Evolutionary conservation across 2,888 invertebrate species (phyloP).

Genomic region (Quadriops clusia): DNA sequence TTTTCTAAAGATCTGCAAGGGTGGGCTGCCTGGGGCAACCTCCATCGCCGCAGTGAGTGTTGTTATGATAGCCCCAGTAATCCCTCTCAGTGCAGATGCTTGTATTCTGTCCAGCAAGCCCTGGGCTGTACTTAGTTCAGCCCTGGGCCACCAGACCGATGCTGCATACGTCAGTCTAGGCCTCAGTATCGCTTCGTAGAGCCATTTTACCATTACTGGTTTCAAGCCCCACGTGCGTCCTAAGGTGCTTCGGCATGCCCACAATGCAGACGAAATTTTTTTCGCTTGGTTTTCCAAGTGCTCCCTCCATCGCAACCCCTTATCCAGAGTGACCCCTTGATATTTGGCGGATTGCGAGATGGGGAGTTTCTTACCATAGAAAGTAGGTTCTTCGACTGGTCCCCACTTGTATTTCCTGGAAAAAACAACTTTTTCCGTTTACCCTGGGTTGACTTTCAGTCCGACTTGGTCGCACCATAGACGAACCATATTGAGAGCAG

Average conservation of each 20-base stretch:
- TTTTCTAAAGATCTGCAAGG: background rate
- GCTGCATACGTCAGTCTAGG: background rate
- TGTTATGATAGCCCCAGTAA: slow-evolving; percentile 1
- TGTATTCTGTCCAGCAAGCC: background rate
- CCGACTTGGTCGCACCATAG: too few species aligned
- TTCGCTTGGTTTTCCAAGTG: too few species aligned
- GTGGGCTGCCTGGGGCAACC: background rate
- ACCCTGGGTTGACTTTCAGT: too few species aligned
- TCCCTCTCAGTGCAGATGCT: background rate
- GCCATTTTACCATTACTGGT: background rate
- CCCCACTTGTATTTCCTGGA: too few species aligned
- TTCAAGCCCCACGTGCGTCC: slow-evolving; percentile 2
- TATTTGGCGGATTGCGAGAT: too few species aligned
- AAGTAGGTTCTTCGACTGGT: too few species aligned
- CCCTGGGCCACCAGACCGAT: slow-evolving; percentile 2
- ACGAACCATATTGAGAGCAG: too few species aligned
- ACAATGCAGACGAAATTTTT: too few species aligned
- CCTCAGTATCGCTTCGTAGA: background rate
- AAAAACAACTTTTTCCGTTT: too few species aligned
- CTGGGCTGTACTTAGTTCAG: slow-evolving; percentile 1
- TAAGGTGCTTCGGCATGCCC: background rate
- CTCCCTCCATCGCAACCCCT: too few species aligned
- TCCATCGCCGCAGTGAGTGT: background rate
- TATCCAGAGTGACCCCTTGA: too few species aligned
- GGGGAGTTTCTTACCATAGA: too few species aligned